phyloP scores from a whole-genome alignment of 2,797 vertebrate genomes.

The Mus spretus region DNA sequence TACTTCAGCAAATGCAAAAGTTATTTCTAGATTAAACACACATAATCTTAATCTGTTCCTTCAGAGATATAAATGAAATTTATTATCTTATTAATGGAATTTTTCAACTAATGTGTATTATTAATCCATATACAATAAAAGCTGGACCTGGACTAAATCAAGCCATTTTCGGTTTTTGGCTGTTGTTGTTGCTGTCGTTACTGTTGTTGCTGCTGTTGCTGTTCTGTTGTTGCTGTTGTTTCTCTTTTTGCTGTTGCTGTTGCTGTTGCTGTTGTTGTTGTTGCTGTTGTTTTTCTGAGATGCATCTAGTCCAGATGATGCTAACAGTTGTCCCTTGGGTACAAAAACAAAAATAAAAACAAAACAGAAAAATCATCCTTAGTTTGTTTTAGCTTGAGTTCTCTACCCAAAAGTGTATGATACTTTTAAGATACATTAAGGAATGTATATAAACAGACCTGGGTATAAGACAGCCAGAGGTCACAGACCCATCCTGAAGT shows the following conservation, averaged over 20 bases:
- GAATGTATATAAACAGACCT: neutral
- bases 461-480: neutral
- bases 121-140: neutral
- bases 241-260: too few species aligned
- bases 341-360: neutral
- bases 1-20: neutral
- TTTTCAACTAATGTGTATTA: constrained; percentile 30
- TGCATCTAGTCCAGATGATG: neutral
- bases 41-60: neutral
- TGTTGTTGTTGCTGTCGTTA: neutral
- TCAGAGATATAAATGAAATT: constrained; percentile 44
- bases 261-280: too few species aligned
- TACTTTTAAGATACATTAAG: neutral
- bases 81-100: constrained; percentile 35
- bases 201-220: too few species aligned
- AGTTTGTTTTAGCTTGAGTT: constrained; percentile 25
- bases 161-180: neutral
- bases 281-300: neutral
- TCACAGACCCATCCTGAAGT: neutral
- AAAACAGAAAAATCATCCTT: neutral
- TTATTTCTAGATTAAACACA: constrained; percentile 46
- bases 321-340: neutral
- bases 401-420: neutral
- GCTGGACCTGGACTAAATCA: neutral
- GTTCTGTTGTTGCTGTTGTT: too few species aligned